These are phyloP conservation scores for Blastobasis lacticolella DNA, from an alignment of 2,888 invertebrate genomes.

Conservation along the genomic window DNA sequence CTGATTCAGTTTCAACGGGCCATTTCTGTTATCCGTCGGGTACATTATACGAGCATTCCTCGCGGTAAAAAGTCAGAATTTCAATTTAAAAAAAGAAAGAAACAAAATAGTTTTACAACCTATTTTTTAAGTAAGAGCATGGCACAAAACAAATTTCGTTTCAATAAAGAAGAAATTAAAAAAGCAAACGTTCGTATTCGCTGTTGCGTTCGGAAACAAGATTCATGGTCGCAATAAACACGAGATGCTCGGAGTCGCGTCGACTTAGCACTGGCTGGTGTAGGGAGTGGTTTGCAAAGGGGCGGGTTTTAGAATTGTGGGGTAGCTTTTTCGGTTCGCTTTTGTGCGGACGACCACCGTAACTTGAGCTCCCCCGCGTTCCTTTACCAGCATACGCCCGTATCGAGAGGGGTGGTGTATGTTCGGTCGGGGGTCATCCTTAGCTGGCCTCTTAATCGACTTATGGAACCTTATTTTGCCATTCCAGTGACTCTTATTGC, in stretches of 20 bases:
- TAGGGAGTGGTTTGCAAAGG: conserved; percentile 61
- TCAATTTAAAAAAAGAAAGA: conserved; percentile 7
- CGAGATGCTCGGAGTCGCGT: not conserved
- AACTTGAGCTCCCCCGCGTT: conserved; percentile 29
- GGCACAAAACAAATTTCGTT: no score
- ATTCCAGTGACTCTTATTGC: conserved; percentile 14
- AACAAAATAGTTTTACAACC: conserved; percentile 4
- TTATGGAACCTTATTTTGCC: conserved; percentile 30
- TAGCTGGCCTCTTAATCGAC: conserved; percentile 29
- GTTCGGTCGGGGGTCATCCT: conserved; percentile 19
- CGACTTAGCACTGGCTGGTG: conserved; percentile 31
- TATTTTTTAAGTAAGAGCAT: not conserved
- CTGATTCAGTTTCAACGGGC: conserved; percentile 54
- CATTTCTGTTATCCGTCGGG: conserved; percentile 62
- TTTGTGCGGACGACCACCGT: conserved; percentile 41
- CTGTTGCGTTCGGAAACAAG: conserved; percentile 7
- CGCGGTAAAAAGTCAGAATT: conserved; percentile 10
- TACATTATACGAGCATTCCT: conserved; percentile 52
- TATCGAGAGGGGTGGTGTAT: not conserved
- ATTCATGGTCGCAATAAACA: conserved; percentile 7
- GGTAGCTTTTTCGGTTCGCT: conserved; percentile 60
- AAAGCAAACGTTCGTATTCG: conserved; percentile 13
- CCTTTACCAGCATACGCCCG: conserved; percentile 2
- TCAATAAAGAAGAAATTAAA: conserved; percentile 13
- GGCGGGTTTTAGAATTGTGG: conserved; percentile 45